A percentile compares a stretch with the other conserved stretches of the same genome.
Evolutionary conservation across 2,888 invertebrate species (phyloP).

Genomic region (Ernsta delagoae): DNA sequence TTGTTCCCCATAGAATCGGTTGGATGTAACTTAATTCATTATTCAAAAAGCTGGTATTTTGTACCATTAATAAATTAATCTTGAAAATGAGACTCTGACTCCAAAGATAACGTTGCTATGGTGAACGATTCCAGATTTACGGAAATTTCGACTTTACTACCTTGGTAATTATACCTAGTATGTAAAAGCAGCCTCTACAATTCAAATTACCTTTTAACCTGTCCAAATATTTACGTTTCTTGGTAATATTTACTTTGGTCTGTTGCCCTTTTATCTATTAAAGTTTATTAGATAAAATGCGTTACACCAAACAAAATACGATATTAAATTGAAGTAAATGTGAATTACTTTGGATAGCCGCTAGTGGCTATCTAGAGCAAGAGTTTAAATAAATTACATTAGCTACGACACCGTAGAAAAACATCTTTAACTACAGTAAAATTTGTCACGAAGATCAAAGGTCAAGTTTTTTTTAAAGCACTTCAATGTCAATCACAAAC

Average conservation of each 20-base stretch:
- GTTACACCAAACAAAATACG: neutral
- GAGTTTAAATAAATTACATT: no score
- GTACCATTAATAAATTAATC: slow-evolving; percentile 9
- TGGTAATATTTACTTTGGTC: slow-evolving; percentile 11
- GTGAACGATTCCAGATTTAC: neutral
- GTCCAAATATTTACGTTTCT: slow-evolving; percentile 8
- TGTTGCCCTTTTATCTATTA: slow-evolving; percentile 2
- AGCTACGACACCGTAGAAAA: no score
- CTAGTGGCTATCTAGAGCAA: no score
- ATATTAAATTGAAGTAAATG: neutral
- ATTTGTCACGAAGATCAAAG: no score
- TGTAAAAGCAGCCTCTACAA: neutral
- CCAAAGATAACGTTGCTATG: neutral
- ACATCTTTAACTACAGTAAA: no score
- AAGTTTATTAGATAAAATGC: slow-evolving; percentile 2
- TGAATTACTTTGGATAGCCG: no score
- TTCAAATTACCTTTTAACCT: slow-evolving; percentile 8
- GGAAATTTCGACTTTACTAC: neutral
- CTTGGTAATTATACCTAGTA: neutral
- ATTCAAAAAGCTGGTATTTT: neutral
- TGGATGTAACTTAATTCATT: neutral
- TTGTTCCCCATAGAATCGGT: neutral
- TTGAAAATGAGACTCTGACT: slow-evolving; percentile 1
- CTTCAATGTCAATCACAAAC: no score
- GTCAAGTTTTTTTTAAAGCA: no score